Evolutionary conservation across 2,797 vertebrate species (phyloP).

Genomic region (Pelobates cultripes): DNA sequence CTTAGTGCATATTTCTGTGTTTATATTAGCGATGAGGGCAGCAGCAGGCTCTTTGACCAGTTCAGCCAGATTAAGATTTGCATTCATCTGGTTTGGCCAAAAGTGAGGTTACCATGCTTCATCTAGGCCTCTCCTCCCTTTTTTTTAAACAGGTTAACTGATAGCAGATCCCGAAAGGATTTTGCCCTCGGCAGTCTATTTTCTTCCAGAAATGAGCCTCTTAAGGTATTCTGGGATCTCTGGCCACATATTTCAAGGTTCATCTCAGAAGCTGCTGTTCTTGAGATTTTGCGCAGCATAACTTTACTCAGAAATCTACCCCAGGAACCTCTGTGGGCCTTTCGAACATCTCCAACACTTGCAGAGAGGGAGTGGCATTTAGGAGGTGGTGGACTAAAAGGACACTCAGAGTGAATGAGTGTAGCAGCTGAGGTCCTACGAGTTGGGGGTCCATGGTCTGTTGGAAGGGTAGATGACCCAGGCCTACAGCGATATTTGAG

Average conservation of each 20-base stretch:
- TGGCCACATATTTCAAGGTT: slow-evolving; percentile 26
- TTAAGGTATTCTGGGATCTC: background rate
- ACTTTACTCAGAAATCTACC: slow-evolving; percentile 34
- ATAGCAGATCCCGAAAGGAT: slow-evolving; percentile 36
- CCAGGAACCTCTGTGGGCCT: slow-evolving; percentile 30
- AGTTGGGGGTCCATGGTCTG: slow-evolving; percentile 32
- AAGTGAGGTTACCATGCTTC: slow-evolving; percentile 8
- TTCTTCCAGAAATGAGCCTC: background rate
- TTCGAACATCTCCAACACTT: slow-evolving; percentile 73
- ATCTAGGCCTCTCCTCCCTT: slow-evolving; percentile 11
- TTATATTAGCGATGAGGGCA: too few species aligned
- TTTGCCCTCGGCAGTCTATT: slow-evolving; percentile 8
- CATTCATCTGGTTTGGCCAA: too few species aligned
- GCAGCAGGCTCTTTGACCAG: too few species aligned
- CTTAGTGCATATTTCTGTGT: too few species aligned
- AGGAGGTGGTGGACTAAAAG: slow-evolving; percentile 47
- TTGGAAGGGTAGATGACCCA: slow-evolving; percentile 2
- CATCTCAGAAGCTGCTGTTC: slow-evolving; percentile 27
- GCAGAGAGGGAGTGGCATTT: slow-evolving; percentile 67
- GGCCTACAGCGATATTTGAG: slow-evolving; percentile 68
- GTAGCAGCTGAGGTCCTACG: slow-evolving; percentile 48
- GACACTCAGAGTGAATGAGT: slow-evolving; percentile 71
- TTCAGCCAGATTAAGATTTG: too few species aligned
- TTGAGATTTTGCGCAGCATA: slow-evolving; percentile 13
- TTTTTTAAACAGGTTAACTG: slow-evolving; percentile 19